Evolutionary conservation across 1,140 invertebrate species (phyloP), one percentile per base, ranked within the genome.

Genomic region (Coelopa frigida): DNA sequence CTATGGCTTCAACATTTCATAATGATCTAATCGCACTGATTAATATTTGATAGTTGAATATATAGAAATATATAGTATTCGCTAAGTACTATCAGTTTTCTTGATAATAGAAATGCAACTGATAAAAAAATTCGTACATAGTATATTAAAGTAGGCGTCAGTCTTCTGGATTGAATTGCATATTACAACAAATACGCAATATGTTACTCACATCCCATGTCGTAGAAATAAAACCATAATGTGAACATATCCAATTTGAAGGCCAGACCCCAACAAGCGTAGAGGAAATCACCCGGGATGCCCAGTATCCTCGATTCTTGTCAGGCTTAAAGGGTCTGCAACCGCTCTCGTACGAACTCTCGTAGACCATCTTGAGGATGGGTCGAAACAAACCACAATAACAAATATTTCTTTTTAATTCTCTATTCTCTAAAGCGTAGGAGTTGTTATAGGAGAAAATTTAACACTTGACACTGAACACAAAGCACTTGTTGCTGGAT

Each of bases 291-390:
- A 12, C 50, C 48, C 6, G 59, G 5, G 57, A 56, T 33, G 61
- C 52, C 64, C 64, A 68, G 26, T 55, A 56, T 1, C 63, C 63
- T 12, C 64, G 64, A 20, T 48, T 26, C 5, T 43, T 26, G 36
- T 68, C 61, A 10, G 61, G 64, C 1, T 49, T 46, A 37, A 61
- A 67, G 31, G 63, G 63, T 44, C 50, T 54, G 17, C 45, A 48
- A 6, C 64, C 64, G 21, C 44, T 54, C 24, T 60, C 64, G 27
- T 68, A 68, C 6, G 63, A 67, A 17, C 53, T 51, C 39, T 61
- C 61, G 39, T 62, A 65, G 5, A 59, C 52, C 60, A 66, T 67
- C 27, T 21, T 39, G 7, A 26, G 14, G 6, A 27, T n/a, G n/a
- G n/a, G n/a, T n/a, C n/a, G n/a, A n/a, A n/a, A n/a, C n/a, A n/a